These are phyloP conservation scores for Brachyrhaphis roseni DNA, from an alignment of 2,797 vertebrate species.

Conservation along the genomic window DNA sequence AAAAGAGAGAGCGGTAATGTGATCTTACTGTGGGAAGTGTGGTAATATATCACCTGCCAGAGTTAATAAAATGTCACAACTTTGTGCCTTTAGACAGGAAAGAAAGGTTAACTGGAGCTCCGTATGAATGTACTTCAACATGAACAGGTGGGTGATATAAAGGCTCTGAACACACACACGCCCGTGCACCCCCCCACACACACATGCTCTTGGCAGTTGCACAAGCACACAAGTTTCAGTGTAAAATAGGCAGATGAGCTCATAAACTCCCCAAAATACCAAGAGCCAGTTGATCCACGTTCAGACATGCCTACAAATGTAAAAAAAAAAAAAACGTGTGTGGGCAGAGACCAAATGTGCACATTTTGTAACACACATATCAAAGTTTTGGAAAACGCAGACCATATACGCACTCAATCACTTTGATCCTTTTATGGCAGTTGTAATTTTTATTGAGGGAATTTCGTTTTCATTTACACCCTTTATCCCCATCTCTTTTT, in stretches of 20 bases:
- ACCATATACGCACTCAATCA: constrained; percentile 13
- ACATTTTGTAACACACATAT: constrained; percentile 17
- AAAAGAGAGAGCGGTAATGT: constrained; percentile 60
- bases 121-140: constrained; percentile 69
- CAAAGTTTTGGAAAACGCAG: constrained; percentile 2
- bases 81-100: constrained; percentile 60
- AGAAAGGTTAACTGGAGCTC: constrained; percentile 77
- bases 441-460: constrained; percentile 53
- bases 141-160: constrained; percentile 61
- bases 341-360: constrained; percentile 23
- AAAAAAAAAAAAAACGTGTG: not conserved
- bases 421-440: constrained; percentile 42
- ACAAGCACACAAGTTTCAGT: constrained; percentile 12
- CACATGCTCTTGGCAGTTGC: constrained; percentile 1
- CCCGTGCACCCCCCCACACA: not conserved
- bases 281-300: constrained; percentile 10
- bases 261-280: constrained; percentile 26
- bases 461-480: constrained; percentile 53
- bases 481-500: constrained; percentile 14
- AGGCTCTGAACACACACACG: constrained; percentile 25
- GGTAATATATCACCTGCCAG: constrained; percentile 80
- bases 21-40: constrained; percentile 70
- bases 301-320: constrained; percentile 37
- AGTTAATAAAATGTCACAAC: constrained; percentile 77
- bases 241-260: constrained; percentile 29